These are phyloP conservation scores for Luscinia megarhynchos DNA, from an alignment of 2,797 vertebrate genomes.

Conservation along the genomic window DNA sequence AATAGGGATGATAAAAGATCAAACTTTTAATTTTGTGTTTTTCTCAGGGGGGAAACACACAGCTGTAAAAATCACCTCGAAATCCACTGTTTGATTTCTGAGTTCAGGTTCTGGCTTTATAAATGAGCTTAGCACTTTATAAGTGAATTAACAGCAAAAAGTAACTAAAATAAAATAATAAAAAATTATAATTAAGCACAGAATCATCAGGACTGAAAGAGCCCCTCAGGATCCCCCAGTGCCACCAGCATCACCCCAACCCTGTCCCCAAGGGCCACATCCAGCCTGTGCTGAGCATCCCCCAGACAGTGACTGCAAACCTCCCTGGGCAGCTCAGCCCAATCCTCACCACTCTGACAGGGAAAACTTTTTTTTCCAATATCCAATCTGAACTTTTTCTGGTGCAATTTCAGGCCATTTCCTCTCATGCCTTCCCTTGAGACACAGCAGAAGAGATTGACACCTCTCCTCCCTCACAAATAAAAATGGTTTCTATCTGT, in stretches of 20 bases:
- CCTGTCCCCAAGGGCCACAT: background rate
- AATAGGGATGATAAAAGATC: background rate
- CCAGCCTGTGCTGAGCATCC: background rate
- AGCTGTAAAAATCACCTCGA: background rate
- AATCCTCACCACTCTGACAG: fast-evolving
- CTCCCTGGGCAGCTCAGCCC: background rate
- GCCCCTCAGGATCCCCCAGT: fast-evolving
- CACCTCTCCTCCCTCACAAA: background rate
- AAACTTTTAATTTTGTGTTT: background rate
- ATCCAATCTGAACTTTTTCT: fast-evolving
- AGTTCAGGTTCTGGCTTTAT: background rate
- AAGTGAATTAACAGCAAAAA: background rate
- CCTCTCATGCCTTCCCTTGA: background rate
- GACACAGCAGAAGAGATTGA: background rate
- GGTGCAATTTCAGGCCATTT: background rate
- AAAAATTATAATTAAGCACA: background rate
- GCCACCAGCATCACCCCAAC: background rate
- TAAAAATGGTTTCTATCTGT: background rate
- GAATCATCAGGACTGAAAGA: too few relatives aligned
- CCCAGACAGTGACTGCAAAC: background rate
- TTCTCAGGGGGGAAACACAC: background rate
- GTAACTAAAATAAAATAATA: background rate
- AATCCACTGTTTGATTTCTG: background rate
- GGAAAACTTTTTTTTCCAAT: fast-evolving
- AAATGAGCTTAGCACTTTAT: background rate